Percentiles rank a stretch among this genome's conserved stretches.
phyloP scores from a whole-genome alignment of 2,888 invertebrate species.

The Chloroclystis v-ata region DNA sequence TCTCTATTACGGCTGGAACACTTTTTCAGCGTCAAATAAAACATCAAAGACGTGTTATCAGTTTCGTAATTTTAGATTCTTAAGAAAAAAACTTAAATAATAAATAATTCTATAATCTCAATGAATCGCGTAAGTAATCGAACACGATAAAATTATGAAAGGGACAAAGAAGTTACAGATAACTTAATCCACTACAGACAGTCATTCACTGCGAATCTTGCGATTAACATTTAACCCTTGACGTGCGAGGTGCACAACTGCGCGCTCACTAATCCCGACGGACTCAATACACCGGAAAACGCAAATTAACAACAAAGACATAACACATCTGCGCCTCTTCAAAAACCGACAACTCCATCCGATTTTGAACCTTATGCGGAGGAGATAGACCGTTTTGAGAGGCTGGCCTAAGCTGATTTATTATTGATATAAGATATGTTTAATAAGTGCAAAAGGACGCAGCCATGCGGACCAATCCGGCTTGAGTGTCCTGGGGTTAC shows the following conservation, averaged over 20 bases:
- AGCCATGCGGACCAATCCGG: slow-evolving; percentile 58
- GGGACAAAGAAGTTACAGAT: slow-evolving; percentile 19
- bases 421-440: slow-evolving; percentile 73
- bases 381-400: slow-evolving; percentile 34
- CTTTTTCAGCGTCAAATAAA: not conserved
- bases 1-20: not conserved
- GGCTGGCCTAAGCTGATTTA: slow-evolving; percentile 50
- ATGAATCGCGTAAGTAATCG: slow-evolving; percentile 11
- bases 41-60: no score
- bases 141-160: slow-evolving; percentile 20
- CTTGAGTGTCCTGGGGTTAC: slow-evolving; percentile 54
- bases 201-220: slow-evolving; percentile 14
- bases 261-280: slow-evolving; percentile 53
- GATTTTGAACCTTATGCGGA: slow-evolving; percentile 35
- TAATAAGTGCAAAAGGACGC: slow-evolving; percentile 69
- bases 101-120: not conserved
- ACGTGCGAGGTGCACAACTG: slow-evolving; percentile 28
- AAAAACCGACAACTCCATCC: slow-evolving; percentile 19
- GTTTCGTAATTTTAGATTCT: no score
- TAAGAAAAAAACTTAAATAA: no score
- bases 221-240: slow-evolving; percentile 52
- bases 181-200: slow-evolving; percentile 7
- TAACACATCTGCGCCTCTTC: slow-evolving; percentile 66
- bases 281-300: slow-evolving; percentile 72
- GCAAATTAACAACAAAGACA: slow-evolving; percentile 76